Percentiles rank a stretch among this genome's conserved stretches.
Evolutionary conservation across 2,113 vertebrate species (phyloP).

Genomic region (Labeo rohita): DNA sequence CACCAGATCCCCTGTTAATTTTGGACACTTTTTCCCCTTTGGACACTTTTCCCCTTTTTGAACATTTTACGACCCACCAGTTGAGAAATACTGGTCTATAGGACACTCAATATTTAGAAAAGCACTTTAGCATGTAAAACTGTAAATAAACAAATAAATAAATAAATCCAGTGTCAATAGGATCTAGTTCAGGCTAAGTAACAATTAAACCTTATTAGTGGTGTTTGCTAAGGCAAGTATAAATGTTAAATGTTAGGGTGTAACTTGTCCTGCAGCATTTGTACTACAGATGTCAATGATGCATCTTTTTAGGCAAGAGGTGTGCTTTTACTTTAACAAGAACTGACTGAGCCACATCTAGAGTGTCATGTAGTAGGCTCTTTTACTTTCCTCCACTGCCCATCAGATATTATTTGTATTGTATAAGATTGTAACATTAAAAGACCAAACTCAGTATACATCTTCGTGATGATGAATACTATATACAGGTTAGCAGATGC

Average conservation of each 20-base stretch:
- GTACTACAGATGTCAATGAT: not conserved
- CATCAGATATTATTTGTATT: too few species aligned
- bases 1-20: too few species aligned
- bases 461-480: too few species aligned
- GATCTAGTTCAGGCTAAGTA: not conserved
- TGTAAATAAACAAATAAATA: not conserved
- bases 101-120: not conserved
- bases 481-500: too few species aligned
- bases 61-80: too few species aligned
- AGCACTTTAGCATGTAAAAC: too few species aligned
- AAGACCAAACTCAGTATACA: too few species aligned
- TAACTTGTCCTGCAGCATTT: not conserved
- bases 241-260: not conserved
- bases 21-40: too few species aligned
- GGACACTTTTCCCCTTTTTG: too few species aligned
- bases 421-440: too few species aligned
- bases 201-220: not conserved
- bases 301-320: not conserved
- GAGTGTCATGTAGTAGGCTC: not conserved
- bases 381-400: too few species aligned
- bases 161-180: not conserved
- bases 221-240: not conserved
- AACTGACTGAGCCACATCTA: not conserved
- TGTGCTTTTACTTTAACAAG: not conserved
- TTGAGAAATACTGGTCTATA: not conserved